Evolutionary conservation across 2,888 invertebrate genomes (phyloP), one percentile per base, ranked within the genome.

Genomic region (Himalopsyche anomala): DNA sequence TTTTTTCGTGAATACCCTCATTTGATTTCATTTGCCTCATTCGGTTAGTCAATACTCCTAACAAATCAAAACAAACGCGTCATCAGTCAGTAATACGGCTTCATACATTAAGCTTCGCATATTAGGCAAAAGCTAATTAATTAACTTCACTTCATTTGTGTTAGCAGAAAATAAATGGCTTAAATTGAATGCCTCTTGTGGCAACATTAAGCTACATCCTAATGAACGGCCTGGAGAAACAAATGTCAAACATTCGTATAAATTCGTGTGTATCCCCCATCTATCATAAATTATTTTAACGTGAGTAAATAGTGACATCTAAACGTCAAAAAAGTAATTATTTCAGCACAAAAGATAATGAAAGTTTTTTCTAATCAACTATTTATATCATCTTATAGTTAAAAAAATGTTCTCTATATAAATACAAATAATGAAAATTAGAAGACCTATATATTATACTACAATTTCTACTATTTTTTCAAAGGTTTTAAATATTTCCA

Each of bases 231-330:
- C 15, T 15, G 11, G 74, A 51, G 51, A 74, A 45, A 80, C 42
- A 80, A 80, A 80, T 80, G 80, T 80, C 80, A 80, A 80, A 80
- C 80, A 80, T 80, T 80, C 80, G 28, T 42, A 80, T 51, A 80
- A 42, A 80, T 19, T 80, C 80, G 80, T 80, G 42, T 11, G 51
- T 36, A 40, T 19, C 5, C 36, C 45, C 42, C 28, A 80, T 42
- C 80, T 42, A 51, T 80, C 80, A 80, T 80, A 80, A 80, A 42
- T 45, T 38, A 80, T 36, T n/a, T 62, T 62, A n/a, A 36, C 80
- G 74, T 74, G 74, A 19, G 17, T 74, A 74, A 38, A 38, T 19
- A 74, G 74, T 38, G 74, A 74, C 74, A 74, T 74, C 74, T 74
- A 12, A 15, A 4, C 74, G 19, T 38, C 74, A 11, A 38, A 38